Percentiles rank a stretch among this genome's conserved stretches.
phyloP scores from a whole-genome alignment of 2,888 invertebrate species.

The Drosophila acutilabella region DNA sequence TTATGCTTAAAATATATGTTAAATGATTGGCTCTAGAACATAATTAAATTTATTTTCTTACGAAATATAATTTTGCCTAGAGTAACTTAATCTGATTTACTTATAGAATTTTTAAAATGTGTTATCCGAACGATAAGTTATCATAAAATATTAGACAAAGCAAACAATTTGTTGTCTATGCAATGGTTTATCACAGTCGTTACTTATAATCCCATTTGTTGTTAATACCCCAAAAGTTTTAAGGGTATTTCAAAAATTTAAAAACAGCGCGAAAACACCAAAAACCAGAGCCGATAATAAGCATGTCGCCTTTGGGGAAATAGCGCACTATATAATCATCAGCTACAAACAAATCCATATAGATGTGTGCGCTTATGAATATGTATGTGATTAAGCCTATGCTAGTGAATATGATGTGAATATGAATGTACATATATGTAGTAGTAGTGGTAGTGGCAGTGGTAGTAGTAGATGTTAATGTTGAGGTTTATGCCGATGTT shows the following conservation, averaged over 20 bases:
- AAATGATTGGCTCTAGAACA: no score
- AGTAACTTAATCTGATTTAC: no score
- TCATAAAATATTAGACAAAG: no score
- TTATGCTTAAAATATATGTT: no score
- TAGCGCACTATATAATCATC: conserved; percentile 64
- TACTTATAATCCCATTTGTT: not conserved
- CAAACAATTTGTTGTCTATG: no score
- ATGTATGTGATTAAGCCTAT: not conserved
- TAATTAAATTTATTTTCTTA: no score
- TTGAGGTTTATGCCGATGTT: conserved; percentile 18
- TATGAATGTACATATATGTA: not conserved
- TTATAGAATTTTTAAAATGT: no score
- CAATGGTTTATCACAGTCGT: not conserved
- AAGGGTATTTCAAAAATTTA: not conserved
- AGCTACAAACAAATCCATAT: conserved; percentile 5
- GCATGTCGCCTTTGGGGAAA: conserved; percentile 58
- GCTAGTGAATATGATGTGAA: not conserved
- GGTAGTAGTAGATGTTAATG: not conserved
- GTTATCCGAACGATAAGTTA: no score
- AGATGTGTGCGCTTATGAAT: conserved; percentile 1
- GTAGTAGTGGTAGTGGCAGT: no score
- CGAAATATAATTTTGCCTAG: no score
- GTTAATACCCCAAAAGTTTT: not conserved
- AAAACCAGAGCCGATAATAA: conserved; percentile 53
- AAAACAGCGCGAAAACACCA: conserved; percentile 9